Base-by-base conservation (phyloP, 2,888 invertebrate species). In the Macrosiphum euphorbiae region DNA sequence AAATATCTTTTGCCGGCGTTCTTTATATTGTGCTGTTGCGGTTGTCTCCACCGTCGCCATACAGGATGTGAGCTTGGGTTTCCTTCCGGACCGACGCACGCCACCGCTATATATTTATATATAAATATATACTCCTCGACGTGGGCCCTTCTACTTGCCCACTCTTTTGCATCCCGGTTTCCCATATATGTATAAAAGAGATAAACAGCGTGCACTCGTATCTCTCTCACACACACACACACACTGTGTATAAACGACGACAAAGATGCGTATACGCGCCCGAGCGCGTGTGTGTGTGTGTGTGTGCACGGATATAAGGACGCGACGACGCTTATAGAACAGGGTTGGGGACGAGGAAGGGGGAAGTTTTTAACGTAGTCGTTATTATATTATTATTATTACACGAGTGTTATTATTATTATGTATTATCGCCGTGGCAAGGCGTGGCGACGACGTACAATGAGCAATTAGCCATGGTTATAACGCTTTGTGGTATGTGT, bases 41-140 rank as follows among this genome's bases (percentile, higher is more conserved):
- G 50, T 86, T 47, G 67, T 85, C 50, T 47, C 35, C 28, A 50
- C 3, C 91, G n/a, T 10, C 88, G 88, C 20, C 84, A 44, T n/a
- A 41, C 94, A 94, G 94, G 94, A 94, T 94, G 85, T 94, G 94
- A 94, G 86, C 94, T 86, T 90, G 90, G 86, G 61, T 94, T 94
- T 94, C 94, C 94, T 94, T 94, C 94, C 94, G 94, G 94, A 85
- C 28, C 58, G 84, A 50, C 92, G 50, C 58, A 35, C 84, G 78
- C 35, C 78, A n/a, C 90, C 26, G 13, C 50, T 47, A 35, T 24
- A 86, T 28, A 44, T 86, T 24, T 11, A 47, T 47, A 28, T 86
- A 86, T 28, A 86, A 13, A 26, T 86, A 47, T 86, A 44, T 13
- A 44, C 41, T 86, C 44, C 85, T 58, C 58, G 26, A 8, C 28